Conservation (phyloP, 2,113 vertebrate species). For the Tragelaphus strepsiceros region DNA sequence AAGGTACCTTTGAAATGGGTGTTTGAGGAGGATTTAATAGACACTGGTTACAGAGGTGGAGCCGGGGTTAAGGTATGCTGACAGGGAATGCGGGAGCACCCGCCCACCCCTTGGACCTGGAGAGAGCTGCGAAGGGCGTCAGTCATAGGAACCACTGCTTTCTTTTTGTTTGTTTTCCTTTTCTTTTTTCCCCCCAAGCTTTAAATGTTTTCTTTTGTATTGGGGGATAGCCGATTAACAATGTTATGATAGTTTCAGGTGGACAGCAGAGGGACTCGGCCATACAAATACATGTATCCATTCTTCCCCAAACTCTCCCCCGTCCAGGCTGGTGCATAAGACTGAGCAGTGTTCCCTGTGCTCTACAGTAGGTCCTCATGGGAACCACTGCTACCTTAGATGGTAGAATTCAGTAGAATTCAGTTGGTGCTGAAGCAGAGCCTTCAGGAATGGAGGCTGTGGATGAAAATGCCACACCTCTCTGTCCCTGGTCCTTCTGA, state of each 20-base stretch:
- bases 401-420: neutral
- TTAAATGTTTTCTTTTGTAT: neutral
- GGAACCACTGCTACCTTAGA: neutral
- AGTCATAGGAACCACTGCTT: neutral
- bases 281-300: neutral
- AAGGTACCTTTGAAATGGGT: neutral
- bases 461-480: neutral
- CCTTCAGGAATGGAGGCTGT: neutral
- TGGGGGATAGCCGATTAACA: neutral
- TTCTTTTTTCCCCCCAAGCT: neutral
- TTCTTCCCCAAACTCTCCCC: neutral
- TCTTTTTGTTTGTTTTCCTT: neutral
- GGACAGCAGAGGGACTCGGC: neutral
- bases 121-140: neutral
- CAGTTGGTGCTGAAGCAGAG: neutral
- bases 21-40: neutral
- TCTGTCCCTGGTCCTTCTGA: neutral
- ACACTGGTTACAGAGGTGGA: neutral
- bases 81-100: neutral
- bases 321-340: accelerated
- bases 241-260: neutral
- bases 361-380: neutral
- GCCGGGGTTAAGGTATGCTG: neutral
- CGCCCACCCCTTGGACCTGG: no score
- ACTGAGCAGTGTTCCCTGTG: neutral